Evolutionary conservation across 2,888 invertebrate genomes (phyloP).

Genomic region (Trissoscelio sp.): DNA sequence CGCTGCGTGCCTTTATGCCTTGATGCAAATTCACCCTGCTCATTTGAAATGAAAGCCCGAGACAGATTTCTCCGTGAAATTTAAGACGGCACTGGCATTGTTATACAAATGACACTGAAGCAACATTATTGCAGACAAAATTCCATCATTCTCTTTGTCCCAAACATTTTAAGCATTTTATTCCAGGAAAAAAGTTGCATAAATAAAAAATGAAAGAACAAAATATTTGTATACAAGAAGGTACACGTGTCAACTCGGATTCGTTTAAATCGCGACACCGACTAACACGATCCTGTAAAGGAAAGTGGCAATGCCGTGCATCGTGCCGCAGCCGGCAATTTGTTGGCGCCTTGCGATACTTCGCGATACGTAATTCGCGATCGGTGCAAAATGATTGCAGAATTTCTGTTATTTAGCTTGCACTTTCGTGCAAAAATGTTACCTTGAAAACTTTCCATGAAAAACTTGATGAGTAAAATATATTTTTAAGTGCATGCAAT

Average conservation of each 20-base stretch:
- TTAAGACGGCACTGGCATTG: constrained; percentile 14
- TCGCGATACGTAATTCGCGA: constrained; percentile 55
- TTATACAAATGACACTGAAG: constrained; percentile 36
- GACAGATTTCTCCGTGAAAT: constrained; percentile 26
- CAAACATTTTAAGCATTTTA: background rate
- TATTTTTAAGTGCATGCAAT: constrained; percentile 54
- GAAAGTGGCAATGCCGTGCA: constrained; percentile 36
- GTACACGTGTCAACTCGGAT: constrained; percentile 29
- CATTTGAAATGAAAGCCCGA: constrained; percentile 29
- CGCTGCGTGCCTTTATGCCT: constrained; percentile 37
- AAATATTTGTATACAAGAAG: background rate
- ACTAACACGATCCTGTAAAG: constrained; percentile 23
- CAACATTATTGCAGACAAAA: constrained; percentile 17
- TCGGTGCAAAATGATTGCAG: constrained; percentile 48
- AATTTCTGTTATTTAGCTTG: constrained; percentile 60
- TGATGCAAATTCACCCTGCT: constrained; percentile 27
- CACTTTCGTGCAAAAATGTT: constrained; percentile 62
- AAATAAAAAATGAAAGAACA: background rate
- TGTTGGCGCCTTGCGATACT: constrained; percentile 59
- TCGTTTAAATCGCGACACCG: constrained; percentile 47
- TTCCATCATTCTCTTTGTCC: constrained; percentile 3
- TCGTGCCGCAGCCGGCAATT: constrained; percentile 54
- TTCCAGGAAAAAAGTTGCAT: background rate
- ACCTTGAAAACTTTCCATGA: constrained; percentile 60
- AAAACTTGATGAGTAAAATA: constrained; percentile 57